Conservation (phyloP, 2,888 invertebrate genomes). For the Troilus luridus region DNA sequence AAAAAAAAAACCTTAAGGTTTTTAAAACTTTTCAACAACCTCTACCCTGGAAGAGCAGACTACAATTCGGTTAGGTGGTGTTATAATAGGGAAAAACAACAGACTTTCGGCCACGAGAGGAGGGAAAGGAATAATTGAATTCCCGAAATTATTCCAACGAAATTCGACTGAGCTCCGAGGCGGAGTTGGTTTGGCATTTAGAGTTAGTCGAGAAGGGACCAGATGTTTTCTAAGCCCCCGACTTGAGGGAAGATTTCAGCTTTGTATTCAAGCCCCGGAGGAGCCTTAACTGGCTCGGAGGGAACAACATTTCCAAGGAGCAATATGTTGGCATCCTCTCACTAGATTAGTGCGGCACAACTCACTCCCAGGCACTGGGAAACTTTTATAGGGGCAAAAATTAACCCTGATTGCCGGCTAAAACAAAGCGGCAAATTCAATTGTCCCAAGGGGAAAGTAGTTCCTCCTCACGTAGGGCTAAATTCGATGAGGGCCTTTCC, state of each 20-base stretch:
- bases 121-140: conserved; percentile 40
- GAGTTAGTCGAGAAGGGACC: conserved; percentile 41
- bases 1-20: background rate
- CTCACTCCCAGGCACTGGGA: background rate
- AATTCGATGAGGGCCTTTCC: conserved; percentile 39
- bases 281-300: background rate
- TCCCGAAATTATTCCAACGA: conserved; percentile 33
- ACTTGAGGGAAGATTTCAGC: conserved; percentile 43
- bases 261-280: conserved; percentile 36
- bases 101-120: background rate
- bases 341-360: conserved; percentile 32
- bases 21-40: background rate
- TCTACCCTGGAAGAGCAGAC: background rate
- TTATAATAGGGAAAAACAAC: conserved; percentile 26
- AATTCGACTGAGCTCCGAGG: conserved; percentile 18
- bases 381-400: conserved; percentile 38
- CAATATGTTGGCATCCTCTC: conserved; percentile 38
- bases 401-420: conserved; percentile 37
- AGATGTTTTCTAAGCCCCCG: conserved; percentile 38
- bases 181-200: conserved; percentile 42
- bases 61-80: background rate
- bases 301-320: conserved; percentile 1
- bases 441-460: conserved; percentile 30
- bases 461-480: conserved; percentile 45
- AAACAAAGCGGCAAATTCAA: conserved; percentile 45